A percentile compares a stretch with the other conserved stretches of the same genome.
Evolutionary conservation across 1,140 invertebrate species (phyloP).

Genomic region (Eueides isabella): DNA sequence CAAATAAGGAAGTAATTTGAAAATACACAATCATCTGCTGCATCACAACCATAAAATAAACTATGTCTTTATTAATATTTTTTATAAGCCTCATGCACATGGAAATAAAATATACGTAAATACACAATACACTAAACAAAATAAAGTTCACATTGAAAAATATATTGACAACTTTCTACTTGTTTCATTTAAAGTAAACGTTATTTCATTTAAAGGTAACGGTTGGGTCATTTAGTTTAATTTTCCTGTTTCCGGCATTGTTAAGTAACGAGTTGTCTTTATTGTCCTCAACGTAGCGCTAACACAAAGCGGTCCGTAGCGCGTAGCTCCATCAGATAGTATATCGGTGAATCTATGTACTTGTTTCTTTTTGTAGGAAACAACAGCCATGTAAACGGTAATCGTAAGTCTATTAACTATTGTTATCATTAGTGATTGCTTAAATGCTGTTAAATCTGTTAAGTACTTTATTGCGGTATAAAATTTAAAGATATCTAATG

Average conservation of each 20-base stretch:
- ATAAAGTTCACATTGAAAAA: neutral
- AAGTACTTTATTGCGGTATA: neutral
- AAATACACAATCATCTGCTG: too few relatives aligned
- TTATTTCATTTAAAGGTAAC: conserved; percentile 6
- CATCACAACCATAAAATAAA: too few relatives aligned
- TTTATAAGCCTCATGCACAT: too few relatives aligned
- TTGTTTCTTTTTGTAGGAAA: conserved; percentile 4
- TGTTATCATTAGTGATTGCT: neutral
- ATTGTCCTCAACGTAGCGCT: conserved; percentile 10
- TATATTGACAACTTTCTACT: conserved; percentile 1
- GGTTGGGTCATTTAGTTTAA: conserved; percentile 20
- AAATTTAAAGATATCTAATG: neutral
- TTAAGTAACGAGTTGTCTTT: conserved; percentile 24
- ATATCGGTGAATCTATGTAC: conserved; percentile 7
- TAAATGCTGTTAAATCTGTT: neutral
- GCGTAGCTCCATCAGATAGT: conserved; percentile 18
- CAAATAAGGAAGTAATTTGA: too few relatives aligned
- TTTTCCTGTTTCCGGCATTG: conserved; percentile 23
- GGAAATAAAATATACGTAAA: neutral
- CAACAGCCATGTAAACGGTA: neutral
- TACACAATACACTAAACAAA: neutral
- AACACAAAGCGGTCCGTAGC: conserved; percentile 15
- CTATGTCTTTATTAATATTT: too few relatives aligned
- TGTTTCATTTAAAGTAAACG: conserved; percentile 9
- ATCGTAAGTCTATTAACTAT: neutral